Base-by-base conservation (phyloP, 2,888 invertebrate species). In the Cepaea hortensis region DNA sequence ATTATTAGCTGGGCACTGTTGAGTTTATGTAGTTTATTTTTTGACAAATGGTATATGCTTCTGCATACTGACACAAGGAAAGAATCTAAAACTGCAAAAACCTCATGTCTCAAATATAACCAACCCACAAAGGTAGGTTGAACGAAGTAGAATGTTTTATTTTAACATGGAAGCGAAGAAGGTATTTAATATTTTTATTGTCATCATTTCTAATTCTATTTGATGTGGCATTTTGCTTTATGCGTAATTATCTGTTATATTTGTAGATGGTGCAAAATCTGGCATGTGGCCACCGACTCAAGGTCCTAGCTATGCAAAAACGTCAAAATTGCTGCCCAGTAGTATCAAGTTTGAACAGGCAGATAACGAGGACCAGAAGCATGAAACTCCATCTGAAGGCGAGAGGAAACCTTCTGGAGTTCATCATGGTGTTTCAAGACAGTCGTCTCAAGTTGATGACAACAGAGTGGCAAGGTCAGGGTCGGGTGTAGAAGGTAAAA, bases 201-300 rank as follows among this genome's bases (percentile, higher is more conserved):
- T 11, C 55, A 55, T 55, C 11, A 11, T 55, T 55, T 55, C 6
- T 55, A 55, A 55, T 6, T 9, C 55, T 55, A 11, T 11, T 55
- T 55, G 55, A 9, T 11, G 11, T 55, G 6, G 11, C 6, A 55
- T 55, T 55, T 55, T 55, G 55, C 11, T 55, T 55, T 9, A 55
- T 55, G 7, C 55, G 11, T 55, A 6, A 6, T 55, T 55, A 55
- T 55, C 1, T n/a, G 23, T 55, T 72, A 1, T 75, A 18, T 75
- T 61, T 75, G 20, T 75, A 84, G 75, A 46, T 75, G 35, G 65
- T 20, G 62, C 75, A 35, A 65, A 81, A n/a, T 2, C 85, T 46
- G 70, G 86, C 23, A 65, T 76, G 20, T 86, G 86, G 86, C 86
- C 86, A 20, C 84, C 87, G 1, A 65, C 87, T 48, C 62, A 84